Percentiles rank a stretch among this genome's conserved stretches.
Conservation (phyloP, 2,797 vertebrate species). For the Lithobates pipiens region DNA sequence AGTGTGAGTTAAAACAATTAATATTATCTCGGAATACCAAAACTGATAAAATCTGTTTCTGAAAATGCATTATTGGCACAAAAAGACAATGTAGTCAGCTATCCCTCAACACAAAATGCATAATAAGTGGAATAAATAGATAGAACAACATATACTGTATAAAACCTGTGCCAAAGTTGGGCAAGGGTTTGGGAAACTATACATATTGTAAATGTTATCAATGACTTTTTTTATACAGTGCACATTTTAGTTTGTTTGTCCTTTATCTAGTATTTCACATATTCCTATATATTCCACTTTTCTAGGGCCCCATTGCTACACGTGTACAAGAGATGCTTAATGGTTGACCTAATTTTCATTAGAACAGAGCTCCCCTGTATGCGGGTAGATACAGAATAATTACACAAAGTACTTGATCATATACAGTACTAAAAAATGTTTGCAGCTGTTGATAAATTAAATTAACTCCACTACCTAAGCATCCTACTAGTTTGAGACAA, state of each 20-base stretch:
- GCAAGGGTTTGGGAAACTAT: not conserved
- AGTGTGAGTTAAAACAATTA: no score
- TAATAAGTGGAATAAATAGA: no score
- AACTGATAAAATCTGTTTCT: no score
- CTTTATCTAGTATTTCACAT: not conserved
- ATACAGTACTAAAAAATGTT: not conserved
- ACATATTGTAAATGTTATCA: not conserved
- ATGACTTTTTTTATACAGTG: not conserved
- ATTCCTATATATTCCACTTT: not conserved
- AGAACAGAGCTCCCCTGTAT: not conserved
- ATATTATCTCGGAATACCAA: no score
- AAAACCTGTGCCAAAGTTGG: no score
- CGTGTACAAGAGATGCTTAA: not conserved
- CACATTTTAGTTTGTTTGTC: not conserved
- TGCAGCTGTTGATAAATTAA: not conserved
- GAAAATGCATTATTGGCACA: no score
- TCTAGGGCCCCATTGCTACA: not conserved
- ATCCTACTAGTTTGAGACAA: not conserved
- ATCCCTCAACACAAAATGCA: no score
- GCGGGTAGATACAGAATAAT: not conserved
- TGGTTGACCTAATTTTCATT: constrained; percentile 24
- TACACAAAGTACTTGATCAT: not conserved
- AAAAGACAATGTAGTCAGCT: no score
- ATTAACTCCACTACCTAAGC: not conserved
- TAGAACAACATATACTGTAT: no score